Percentiles rank a stretch among this genome's conserved stretches.
Conservation (phyloP, 2,888 invertebrate species). For the Oegoconia quadripuncta region DNA sequence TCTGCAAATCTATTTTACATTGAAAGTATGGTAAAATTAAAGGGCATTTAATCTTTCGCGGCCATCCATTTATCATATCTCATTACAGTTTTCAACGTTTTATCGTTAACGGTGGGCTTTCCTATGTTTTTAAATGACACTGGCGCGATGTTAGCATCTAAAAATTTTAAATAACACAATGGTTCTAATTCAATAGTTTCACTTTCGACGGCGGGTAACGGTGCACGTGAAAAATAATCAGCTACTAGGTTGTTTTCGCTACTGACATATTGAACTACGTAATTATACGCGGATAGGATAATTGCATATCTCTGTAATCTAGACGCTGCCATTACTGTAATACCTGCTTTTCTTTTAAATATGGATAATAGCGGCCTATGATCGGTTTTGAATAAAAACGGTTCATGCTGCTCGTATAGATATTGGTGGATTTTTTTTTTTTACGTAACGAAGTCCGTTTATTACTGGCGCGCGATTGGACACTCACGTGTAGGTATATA, state of each 20-base stretch:
- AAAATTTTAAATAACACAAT: too few relatives aligned
- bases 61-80: not conserved
- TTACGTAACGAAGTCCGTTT: too few relatives aligned
- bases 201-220: too few relatives aligned
- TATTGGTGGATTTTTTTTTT: constrained; percentile 13
- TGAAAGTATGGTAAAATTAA: not conserved
- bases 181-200: too few relatives aligned
- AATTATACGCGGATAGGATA: constrained; percentile 3
- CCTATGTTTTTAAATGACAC: not conserved
- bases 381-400: too few relatives aligned
- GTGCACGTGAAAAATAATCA: constrained; percentile 5
- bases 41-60: not conserved
- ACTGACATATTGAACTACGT: constrained; percentile 1
- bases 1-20: not conserved
- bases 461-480: too few relatives aligned
- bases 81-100: not conserved
- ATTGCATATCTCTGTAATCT: constrained; percentile 5
- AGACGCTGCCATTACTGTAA: constrained; percentile 1
- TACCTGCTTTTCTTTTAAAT: too few relatives aligned
- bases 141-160: not conserved
- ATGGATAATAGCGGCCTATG: too few relatives aligned
- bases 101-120: not conserved
- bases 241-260: constrained; percentile 1
- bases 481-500: too few relatives aligned
- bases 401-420: constrained; percentile 3